These are phyloP conservation scores for Cheumatopsyche charites DNA, from an alignment of 1,140 invertebrate species.

Conservation along the genomic window DNA sequence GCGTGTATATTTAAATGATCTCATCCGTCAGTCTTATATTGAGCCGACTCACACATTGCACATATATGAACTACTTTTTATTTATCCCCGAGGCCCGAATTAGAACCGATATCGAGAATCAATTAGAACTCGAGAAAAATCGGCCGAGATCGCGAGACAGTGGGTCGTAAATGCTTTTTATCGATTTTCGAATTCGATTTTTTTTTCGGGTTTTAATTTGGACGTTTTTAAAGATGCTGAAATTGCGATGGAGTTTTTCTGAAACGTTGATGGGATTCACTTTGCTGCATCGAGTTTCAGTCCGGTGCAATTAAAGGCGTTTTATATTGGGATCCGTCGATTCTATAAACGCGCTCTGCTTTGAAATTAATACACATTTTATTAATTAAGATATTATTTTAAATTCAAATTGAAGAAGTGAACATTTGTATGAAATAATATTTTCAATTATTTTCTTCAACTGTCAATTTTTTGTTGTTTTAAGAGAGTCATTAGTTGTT, in stretches of 20 bases:
- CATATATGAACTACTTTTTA: neutral
- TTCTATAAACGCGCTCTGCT: neutral
- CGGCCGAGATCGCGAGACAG: neutral
- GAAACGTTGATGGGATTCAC: neutral
- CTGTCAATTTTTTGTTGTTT: too few species aligned
- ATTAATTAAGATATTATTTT: neutral
- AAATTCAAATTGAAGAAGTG: too few species aligned
- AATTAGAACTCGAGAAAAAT: neutral
- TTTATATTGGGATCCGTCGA: neutral
- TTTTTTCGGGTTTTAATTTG: too few species aligned
- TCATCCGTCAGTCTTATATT: constrained; percentile 18
- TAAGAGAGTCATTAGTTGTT: too few species aligned
- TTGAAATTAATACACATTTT: neutral
- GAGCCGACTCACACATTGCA: neutral
- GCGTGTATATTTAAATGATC: constrained; percentile 34
- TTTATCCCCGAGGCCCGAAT: neutral
- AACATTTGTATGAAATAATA: too few species aligned
- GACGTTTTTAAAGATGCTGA: too few species aligned
- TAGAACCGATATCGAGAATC: neutral
- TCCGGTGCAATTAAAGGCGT: constrained; percentile 23
- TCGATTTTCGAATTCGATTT: neutral
- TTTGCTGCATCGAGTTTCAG: constrained; percentile 7
- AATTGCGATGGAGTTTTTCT: too few species aligned
- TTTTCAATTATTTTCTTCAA: too few species aligned
- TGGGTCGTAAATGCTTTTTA: too few species aligned